A percentile compares a stretch with the other conserved stretches of the same genome.
Conservation (phyloP, 2,797 vertebrate species). For the Acanthis flammea region DNA sequence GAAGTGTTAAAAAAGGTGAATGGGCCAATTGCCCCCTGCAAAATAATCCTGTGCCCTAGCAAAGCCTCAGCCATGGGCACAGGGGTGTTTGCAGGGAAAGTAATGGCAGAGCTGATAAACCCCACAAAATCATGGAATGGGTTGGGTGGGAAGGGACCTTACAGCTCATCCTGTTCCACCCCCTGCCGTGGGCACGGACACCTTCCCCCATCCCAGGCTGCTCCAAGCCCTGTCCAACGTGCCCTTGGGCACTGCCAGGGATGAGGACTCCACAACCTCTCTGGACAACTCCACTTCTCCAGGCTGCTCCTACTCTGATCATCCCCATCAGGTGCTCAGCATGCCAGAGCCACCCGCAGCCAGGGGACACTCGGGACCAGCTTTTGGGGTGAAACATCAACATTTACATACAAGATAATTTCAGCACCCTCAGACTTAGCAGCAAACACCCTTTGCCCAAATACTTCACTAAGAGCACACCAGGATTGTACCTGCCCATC, state of each 20-base stretch:
- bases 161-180: neutral
- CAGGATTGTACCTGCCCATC: neutral
- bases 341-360: rapidly evolving
- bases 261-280: neutral
- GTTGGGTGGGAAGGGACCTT: neutral
- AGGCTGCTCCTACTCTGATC: neutral
- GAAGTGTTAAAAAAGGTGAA: neutral
- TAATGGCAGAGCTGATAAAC: rapidly evolving
- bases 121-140: neutral
- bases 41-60: neutral
- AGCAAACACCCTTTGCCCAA: rapidly evolving
- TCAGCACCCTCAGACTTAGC: neutral
- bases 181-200: neutral
- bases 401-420: neutral
- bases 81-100: neutral
- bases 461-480: neutral
- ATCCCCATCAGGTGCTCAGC: rapidly evolving
- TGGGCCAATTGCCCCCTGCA: rapidly evolving
- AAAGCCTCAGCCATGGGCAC: rapidly evolving
- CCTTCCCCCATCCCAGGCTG: rapidly evolving
- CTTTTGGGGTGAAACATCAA: neutral
- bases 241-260: neutral
- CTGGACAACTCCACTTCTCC: neutral
- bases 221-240: rapidly evolving
- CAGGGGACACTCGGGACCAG: neutral